phyloP scores from a whole-genome alignment of 2,797 vertebrate genomes.

The Molossus molossus region DNA sequence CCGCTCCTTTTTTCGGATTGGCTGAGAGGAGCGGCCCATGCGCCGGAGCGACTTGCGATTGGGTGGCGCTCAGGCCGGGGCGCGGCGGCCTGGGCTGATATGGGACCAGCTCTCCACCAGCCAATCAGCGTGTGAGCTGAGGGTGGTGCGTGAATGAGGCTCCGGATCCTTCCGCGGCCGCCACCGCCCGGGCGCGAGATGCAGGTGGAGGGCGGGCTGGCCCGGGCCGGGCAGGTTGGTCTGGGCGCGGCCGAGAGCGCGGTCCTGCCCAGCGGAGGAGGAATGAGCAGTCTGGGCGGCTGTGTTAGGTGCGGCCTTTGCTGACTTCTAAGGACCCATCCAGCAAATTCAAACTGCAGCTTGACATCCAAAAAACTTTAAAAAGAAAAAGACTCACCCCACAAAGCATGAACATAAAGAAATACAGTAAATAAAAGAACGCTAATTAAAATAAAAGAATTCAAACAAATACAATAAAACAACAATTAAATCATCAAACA shows the following conservation, averaged over 20 bases:
- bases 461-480: too few species aligned
- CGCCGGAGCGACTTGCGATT: slow-evolving; percentile 14
- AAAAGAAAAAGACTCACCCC: background rate
- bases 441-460: background rate
- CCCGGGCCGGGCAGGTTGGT: rapidly evolving
- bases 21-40: background rate
- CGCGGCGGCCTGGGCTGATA: slow-evolving; percentile 91
- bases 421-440: too few species aligned
- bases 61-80: slow-evolving; percentile 69
- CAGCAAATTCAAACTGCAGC: too few species aligned
- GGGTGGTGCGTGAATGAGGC: background rate
- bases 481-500: too few species aligned
- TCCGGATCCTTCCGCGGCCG: slow-evolving; percentile 85
- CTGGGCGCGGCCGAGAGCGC: rapidly evolving
- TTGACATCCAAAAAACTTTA: background rate
- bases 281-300: rapidly evolving
- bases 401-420: background rate
- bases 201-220: rapidly evolving
- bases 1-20: background rate
- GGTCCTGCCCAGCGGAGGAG: rapidly evolving
- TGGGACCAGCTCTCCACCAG: slow-evolving; percentile 87
- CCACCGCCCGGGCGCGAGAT: rapidly evolving
- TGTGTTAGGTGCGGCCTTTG: rapidly evolving
- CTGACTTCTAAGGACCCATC: rapidly evolving
- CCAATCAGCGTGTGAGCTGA: slow-evolving; percentile 86